phyloP scores from a whole-genome alignment of 1,140 invertebrate genomes.

The Globodera rostochiensis region DNA sequence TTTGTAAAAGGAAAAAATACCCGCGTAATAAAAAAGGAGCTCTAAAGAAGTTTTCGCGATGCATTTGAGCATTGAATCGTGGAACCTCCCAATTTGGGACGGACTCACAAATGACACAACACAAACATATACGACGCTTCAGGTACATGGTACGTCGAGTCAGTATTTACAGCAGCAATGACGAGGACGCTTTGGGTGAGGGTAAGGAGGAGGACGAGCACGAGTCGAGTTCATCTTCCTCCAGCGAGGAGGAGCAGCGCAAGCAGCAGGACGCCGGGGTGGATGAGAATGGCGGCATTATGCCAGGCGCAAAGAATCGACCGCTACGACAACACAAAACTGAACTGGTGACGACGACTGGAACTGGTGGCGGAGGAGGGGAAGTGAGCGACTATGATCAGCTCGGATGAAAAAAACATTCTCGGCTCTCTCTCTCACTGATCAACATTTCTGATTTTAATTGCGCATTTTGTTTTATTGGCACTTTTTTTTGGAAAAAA shows the following conservation, averaged over 20 bases:
- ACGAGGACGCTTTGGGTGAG: not conserved
- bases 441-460: too few relatives aligned
- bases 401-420: slow-evolving; percentile 19
- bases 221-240: not conserved
- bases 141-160: slow-evolving; percentile 49
- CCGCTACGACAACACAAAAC: not conserved
- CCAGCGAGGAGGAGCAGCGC: not conserved
- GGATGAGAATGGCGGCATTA: not conserved
- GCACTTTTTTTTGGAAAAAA: too few relatives aligned
- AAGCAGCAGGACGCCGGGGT: not conserved
- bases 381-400: not conserved
- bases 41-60: too few relatives aligned
- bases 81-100: too few relatives aligned
- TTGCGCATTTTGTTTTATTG: too few relatives aligned
- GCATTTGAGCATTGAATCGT: too few relatives aligned
- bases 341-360: not conserved
- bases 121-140: not conserved
- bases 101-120: too few relatives aligned
- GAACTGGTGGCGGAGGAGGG: not conserved
- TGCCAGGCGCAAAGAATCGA: not conserved
- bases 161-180: slow-evolving; percentile 31
- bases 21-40: too few relatives aligned
- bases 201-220: not conserved
- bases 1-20: not conserved
- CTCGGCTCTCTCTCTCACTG: not conserved